phyloP scores from a whole-genome alignment of 2,113 vertebrate genomes.

The Carassius carassius region DNA sequence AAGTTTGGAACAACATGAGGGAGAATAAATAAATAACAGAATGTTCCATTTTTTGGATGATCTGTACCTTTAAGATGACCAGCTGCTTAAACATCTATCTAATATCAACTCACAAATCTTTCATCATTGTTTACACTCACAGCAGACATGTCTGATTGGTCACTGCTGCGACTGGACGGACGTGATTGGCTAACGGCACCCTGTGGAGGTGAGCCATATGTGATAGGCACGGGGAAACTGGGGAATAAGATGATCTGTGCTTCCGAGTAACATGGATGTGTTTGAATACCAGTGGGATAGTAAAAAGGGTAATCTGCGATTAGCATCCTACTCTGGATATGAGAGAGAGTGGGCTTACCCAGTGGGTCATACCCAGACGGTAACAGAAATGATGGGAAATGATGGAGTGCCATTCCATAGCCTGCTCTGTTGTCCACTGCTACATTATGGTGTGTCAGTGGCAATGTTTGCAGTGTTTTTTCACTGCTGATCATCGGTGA shows the following conservation, averaged over 20 bases:
- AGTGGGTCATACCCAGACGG: slow-evolving; percentile 17
- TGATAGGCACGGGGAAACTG: background rate
- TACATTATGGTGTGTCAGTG: slow-evolving; percentile 27
- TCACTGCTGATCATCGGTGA: slow-evolving; percentile 45
- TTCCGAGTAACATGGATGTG: slow-evolving; percentile 27
- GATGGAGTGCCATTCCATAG: slow-evolving; percentile 22
- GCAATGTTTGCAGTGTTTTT: slow-evolving; percentile 32
- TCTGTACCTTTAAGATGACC: background rate
- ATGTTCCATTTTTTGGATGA: background rate
- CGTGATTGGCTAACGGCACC: slow-evolving; percentile 47
- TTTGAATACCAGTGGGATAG: slow-evolving; percentile 39
- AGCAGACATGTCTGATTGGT: slow-evolving; percentile 56
- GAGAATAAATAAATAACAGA: background rate
- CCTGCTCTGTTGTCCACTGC: slow-evolving; percentile 30
- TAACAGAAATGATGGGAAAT: slow-evolving; percentile 1
- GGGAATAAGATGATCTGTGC: slow-evolving; percentile 33
- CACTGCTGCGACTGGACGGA: slow-evolving; percentile 59
- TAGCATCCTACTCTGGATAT: background rate
- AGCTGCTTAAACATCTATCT: background rate
- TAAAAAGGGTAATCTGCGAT: slow-evolving; percentile 32
- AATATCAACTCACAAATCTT: slow-evolving; percentile 59
- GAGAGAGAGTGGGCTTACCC: background rate
- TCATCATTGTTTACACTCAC: slow-evolving; percentile 56
- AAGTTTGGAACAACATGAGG: background rate
- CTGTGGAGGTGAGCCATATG: slow-evolving; percentile 26